Percentiles rank a stretch among this genome's conserved stretches.
phyloP scores from a whole-genome alignment of 2,888 invertebrate genomes.

The Phytoseiulus persimilis region DNA sequence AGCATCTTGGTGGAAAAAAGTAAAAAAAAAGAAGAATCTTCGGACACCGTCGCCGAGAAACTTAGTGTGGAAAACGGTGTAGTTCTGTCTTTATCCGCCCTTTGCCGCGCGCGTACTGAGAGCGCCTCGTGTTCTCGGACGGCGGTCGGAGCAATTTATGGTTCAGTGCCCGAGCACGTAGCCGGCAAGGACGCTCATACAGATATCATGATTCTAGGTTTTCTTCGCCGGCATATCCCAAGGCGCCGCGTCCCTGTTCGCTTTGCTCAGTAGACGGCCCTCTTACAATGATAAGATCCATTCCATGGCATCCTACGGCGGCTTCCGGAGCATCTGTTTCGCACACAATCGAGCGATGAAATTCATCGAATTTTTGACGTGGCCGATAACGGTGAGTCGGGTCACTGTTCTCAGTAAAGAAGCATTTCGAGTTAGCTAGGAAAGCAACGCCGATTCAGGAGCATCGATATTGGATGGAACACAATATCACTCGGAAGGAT shows the following conservation, averaged over 20 bases:
- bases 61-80: too few species aligned
- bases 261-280: slow-evolving; percentile 15
- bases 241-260: slow-evolving; percentile 11
- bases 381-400: slow-evolving; percentile 18
- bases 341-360: not conserved
- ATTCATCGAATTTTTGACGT: not conserved
- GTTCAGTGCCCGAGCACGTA: not conserved
- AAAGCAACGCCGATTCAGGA: too few species aligned
- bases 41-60: too few species aligned
- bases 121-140: not conserved
- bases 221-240: slow-evolving; percentile 12
- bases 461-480: too few species aligned
- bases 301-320: slow-evolving; percentile 29
- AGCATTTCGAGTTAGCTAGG: not conserved
- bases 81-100: too few species aligned
- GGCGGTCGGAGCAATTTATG: not conserved
- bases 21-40: not conserved
- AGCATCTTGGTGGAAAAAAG: not conserved
- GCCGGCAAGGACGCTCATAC: not conserved
- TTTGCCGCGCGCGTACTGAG: not conserved
- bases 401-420: too few species aligned
- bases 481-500: too few species aligned
- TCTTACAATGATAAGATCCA: not conserved
- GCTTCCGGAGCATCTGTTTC: slow-evolving; percentile 24
- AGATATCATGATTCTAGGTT: not conserved